phyloP scores from a whole-genome alignment of 1,140 invertebrate species.

The Lysiphlebus fabarum region DNA sequence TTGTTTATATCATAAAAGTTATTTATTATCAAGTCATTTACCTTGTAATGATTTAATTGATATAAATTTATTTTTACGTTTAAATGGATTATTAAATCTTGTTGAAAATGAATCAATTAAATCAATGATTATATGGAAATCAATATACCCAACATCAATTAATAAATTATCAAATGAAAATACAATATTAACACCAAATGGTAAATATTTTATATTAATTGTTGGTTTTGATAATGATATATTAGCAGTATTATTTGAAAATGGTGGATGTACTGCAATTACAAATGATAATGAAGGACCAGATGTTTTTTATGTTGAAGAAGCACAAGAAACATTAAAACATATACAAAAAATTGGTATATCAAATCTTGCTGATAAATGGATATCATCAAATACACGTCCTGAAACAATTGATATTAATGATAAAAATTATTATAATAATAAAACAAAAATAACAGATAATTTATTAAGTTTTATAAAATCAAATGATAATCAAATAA shows the following conservation, averaged over 20 bases:
- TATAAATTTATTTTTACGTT: slow-evolving; percentile 66
- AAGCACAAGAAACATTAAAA: slow-evolving; percentile 67
- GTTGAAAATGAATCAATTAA: slow-evolving; percentile 64
- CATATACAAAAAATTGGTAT: slow-evolving; percentile 67
- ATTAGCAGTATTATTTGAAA: slow-evolving; percentile 69
- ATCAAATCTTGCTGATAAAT: slow-evolving; percentile 60
- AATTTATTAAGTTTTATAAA: slow-evolving; percentile 52
- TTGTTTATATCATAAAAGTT: slow-evolving; percentile 69
- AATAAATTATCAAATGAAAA: slow-evolving; percentile 19
- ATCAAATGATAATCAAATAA: slow-evolving; percentile 39
- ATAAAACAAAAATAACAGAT: slow-evolving; percentile 44
- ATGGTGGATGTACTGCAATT: slow-evolving; percentile 58
- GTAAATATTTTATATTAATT: slow-evolving; percentile 69
- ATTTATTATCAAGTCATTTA: slow-evolving; percentile 70
- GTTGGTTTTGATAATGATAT: slow-evolving; percentile 71
- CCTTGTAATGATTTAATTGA: slow-evolving; percentile 67
- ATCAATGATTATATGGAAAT: slow-evolving; percentile 73
- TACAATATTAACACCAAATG: slow-evolving; percentile 47
- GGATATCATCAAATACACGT: slow-evolving; percentile 59
- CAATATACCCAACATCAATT: slow-evolving; percentile 61
- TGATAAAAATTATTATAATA: slow-evolving; percentile 33
- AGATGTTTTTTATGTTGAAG: slow-evolving; percentile 64
- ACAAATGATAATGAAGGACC: slow-evolving; percentile 55
- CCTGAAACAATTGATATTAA: slow-evolving; percentile 51
- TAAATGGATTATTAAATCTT: slow-evolving; percentile 67